A percentile compares a stretch with the other conserved stretches of the same genome.
Conservation (phyloP, 2,797 vertebrate genomes). For the Sebastes wilsoni region DNA sequence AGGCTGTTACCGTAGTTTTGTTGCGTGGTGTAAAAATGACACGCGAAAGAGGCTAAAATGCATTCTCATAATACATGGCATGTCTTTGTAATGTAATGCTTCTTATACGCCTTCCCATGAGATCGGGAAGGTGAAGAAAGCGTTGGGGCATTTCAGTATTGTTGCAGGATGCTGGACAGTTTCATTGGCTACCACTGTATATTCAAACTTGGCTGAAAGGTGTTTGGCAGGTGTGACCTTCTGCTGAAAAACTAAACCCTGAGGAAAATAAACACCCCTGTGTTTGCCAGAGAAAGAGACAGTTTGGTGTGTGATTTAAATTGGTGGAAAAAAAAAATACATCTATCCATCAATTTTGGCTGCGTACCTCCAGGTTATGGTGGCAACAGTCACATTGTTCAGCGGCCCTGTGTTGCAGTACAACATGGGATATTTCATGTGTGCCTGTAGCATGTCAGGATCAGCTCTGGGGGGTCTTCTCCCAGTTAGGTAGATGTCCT, state of each 20-base stretch:
- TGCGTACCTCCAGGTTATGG: background rate
- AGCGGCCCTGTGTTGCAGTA: background rate
- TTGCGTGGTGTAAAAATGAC: background rate
- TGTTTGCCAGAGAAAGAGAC: background rate
- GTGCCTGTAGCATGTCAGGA: background rate
- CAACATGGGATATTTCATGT: background rate
- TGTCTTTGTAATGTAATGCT: background rate
- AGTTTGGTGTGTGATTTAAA: conserved; percentile 13
- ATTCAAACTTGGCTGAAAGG: conserved; percentile 4
- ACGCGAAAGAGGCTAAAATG: background rate
- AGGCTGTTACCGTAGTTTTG: background rate
- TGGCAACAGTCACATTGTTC: background rate
- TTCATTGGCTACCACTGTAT: background rate
- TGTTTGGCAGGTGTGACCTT: conserved; percentile 51
- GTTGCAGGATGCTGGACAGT: background rate
- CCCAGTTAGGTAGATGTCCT: background rate
- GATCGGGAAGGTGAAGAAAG: background rate
- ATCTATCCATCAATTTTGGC: background rate
- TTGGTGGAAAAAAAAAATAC: background rate
- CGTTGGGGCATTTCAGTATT: background rate
- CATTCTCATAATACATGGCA: background rate
- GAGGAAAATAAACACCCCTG: conserved; percentile 24
- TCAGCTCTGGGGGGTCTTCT: background rate
- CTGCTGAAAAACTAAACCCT: conserved; percentile 28
- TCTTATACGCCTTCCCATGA: background rate